Evolutionary conservation across 2,113 vertebrate species (phyloP).

Genomic region (Lipophrys pholis): DNA sequence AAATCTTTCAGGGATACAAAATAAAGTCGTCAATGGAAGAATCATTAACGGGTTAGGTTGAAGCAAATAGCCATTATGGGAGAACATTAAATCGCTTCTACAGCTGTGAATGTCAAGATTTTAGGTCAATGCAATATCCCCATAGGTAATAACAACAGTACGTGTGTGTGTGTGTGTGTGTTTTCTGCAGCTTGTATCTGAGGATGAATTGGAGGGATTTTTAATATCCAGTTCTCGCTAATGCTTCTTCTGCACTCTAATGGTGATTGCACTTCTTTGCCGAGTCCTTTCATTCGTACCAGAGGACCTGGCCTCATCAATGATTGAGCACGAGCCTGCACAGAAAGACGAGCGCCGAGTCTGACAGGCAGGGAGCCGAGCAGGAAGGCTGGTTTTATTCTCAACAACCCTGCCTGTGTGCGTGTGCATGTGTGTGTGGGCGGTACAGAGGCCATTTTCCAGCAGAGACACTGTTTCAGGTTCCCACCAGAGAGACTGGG

Average conservation of each 20-base stretch:
- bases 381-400: slow-evolving; percentile 51
- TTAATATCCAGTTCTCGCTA: slow-evolving; percentile 49
- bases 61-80: too few species aligned
- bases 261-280: slow-evolving; percentile 59
- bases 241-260: slow-evolving; percentile 45
- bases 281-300: slow-evolving; percentile 57
- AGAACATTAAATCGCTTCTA: too few species aligned
- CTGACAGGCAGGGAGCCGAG: slow-evolving; percentile 29
- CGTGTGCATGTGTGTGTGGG: slow-evolving; percentile 23
- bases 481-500: slow-evolving; percentile 44
- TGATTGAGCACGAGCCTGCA: slow-evolving; percentile 62
- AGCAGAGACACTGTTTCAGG: slow-evolving; percentile 56
- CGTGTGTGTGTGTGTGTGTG: slow-evolving; percentile 13
- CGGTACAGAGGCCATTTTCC: slow-evolving; percentile 60
- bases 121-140: too few species aligned
- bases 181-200: slow-evolving; percentile 10
- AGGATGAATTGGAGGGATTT: slow-evolving; percentile 23
- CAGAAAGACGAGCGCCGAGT: slow-evolving; percentile 51
- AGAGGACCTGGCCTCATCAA: slow-evolving; percentile 68
- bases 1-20: too few species aligned
- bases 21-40: too few species aligned
- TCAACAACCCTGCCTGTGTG: slow-evolving; percentile 13
- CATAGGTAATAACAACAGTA: too few species aligned
- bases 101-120: too few species aligned
- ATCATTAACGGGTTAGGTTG: too few species aligned